Conservation (phyloP, 2,797 vertebrate genomes). For the Synaphobranchus kaupii region DNA sequence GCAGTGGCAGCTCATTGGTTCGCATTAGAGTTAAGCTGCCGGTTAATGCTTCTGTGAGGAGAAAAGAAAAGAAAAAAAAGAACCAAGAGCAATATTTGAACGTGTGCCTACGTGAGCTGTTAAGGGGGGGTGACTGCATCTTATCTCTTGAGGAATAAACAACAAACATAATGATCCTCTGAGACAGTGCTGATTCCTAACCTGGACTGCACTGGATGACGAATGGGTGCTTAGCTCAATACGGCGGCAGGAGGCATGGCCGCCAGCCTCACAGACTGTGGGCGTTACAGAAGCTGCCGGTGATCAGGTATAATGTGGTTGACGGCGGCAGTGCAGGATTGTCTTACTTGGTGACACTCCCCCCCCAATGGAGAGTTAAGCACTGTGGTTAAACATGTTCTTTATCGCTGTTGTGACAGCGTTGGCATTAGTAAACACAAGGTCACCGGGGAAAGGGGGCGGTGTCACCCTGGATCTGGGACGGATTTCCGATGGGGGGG, state of each 20-base stretch:
- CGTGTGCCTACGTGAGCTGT: constrained; percentile 31
- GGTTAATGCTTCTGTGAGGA: constrained; percentile 27
- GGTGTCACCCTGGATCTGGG: constrained; percentile 40
- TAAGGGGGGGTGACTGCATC: constrained; percentile 47
- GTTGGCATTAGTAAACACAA: constrained; percentile 15
- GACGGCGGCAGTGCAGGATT: background rate
- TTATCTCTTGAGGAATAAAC: constrained; percentile 52
- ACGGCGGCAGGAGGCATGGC: background rate
- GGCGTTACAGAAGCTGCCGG: background rate
- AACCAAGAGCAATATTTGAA: constrained; percentile 19
- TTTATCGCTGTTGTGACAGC: constrained; percentile 42
- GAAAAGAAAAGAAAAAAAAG: background rate
- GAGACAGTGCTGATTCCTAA: background rate
- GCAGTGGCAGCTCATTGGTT: constrained; percentile 21
- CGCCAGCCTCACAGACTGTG: background rate
- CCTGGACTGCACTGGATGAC: background rate
- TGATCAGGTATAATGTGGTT: background rate
- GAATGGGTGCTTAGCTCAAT: background rate
- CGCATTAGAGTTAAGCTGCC: constrained; percentile 22
- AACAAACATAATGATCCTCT: constrained; percentile 46
- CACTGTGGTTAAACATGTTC: constrained; percentile 43
- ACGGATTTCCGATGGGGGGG: constrained; percentile 7
- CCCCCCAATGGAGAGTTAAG: background rate
- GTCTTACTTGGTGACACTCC: constrained; percentile 39
- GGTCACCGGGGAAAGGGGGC: background rate